These are phyloP conservation scores for Steromphala cineraria DNA, from an alignment of 2,888 invertebrate genomes.

Conservation along the genomic window DNA sequence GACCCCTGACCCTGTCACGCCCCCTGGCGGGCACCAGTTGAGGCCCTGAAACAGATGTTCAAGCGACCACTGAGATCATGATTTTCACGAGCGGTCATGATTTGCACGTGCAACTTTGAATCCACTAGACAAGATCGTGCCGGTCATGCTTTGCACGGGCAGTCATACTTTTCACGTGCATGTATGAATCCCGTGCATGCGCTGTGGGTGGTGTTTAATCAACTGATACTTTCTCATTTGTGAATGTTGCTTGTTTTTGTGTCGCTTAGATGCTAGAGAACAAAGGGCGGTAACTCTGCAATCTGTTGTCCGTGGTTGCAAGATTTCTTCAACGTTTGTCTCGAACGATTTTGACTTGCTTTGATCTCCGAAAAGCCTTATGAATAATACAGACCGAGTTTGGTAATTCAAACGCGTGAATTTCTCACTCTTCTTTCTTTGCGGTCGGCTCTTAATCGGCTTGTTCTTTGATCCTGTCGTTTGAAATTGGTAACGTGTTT, in stretches of 20 bases:
- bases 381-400: neutral
- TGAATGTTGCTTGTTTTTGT: neutral
- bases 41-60: neutral
- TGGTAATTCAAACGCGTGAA: neutral
- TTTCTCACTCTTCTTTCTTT: neutral
- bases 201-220: neutral
- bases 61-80: neutral
- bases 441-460: neutral
- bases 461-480: neutral
- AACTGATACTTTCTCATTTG: neutral
- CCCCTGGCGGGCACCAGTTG: constrained; percentile 2
- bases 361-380: neutral
- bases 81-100: neutral
- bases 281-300: neutral
- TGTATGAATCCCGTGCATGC: neutral
- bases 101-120: neutral
- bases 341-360: neutral
- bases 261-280: neutral
- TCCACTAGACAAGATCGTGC: neutral
- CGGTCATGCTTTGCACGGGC: neutral
- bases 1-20: neutral
- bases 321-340: neutral
- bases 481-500: neutral
- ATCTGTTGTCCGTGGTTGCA: neutral
- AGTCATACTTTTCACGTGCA: neutral